Evolutionary conservation across 2,113 vertebrate species (phyloP).

Genomic region (Conger conger): DNA sequence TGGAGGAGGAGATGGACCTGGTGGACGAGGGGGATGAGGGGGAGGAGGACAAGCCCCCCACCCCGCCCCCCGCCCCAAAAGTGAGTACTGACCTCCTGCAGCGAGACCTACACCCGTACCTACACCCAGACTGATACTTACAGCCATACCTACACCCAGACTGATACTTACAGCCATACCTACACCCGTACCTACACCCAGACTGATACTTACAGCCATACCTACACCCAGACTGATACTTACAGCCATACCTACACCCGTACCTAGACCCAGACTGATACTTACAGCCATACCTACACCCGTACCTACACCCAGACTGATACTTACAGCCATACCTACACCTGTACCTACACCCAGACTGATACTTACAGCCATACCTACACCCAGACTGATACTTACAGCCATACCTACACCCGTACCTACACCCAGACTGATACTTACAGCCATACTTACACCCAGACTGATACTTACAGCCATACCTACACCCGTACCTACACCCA

Average conservation of each 20-base stretch:
- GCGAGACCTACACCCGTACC: too few relatives aligned
- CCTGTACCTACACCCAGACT: too few relatives aligned
- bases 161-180: not conserved
- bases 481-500: not conserved
- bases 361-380: not conserved
- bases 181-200: too few relatives aligned
- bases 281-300: too few relatives aligned
- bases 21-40: conserved; percentile 59
- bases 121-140: not conserved
- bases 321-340: not conserved
- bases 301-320: too few relatives aligned
- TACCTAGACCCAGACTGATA: not conserved
- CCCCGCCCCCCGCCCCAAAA: conserved; percentile 76
- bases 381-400: not conserved
- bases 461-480: too few relatives aligned
- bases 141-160: not conserved
- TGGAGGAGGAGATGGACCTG: conserved; percentile 49
- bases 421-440: not conserved
- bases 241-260: too few relatives aligned
- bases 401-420: not conserved
- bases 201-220: not conserved
- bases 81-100: too few relatives aligned
- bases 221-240: too few relatives aligned
- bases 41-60: conserved; percentile 42
- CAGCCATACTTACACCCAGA: not conserved